Conservation (phyloP, 2,888 invertebrate genomes). For the Xylocampa areola region DNA sequence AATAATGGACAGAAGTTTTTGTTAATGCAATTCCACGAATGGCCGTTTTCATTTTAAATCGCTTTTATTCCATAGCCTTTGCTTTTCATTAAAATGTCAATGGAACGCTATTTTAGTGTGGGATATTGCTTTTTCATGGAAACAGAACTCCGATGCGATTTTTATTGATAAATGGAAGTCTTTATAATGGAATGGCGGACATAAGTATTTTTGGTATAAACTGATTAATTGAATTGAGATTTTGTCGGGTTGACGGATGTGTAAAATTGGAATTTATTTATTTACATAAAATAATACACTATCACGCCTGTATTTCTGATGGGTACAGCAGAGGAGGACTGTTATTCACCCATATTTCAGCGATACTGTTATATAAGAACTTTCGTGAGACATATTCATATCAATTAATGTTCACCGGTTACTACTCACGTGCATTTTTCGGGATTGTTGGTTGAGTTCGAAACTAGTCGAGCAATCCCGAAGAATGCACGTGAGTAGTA, state of each 20-base stretch:
- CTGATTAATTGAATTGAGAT: neutral
- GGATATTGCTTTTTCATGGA: slow-evolving; percentile 17
- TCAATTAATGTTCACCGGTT: too few relatives aligned
- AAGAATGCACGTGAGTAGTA: too few relatives aligned
- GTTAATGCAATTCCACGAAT: slow-evolving; percentile 21
- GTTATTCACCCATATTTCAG: too few relatives aligned
- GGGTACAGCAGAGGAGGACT: too few relatives aligned
- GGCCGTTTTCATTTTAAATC: slow-evolving; percentile 35
- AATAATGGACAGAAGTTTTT: slow-evolving; percentile 43
- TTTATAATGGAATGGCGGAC: slow-evolving; percentile 7
- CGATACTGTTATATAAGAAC: too few relatives aligned
- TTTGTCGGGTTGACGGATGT: neutral
- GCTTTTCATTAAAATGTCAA: slow-evolving; percentile 36
- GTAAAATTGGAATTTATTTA: too few relatives aligned
- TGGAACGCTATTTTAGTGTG: slow-evolving; percentile 24
- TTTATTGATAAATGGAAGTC: slow-evolving; percentile 21
- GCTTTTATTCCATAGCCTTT: slow-evolving; percentile 19
- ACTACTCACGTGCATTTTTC: too few relatives aligned
- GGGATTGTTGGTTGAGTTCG: too few relatives aligned
- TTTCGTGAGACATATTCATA: too few relatives aligned
- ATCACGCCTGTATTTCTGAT: too few relatives aligned
- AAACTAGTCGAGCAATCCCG: too few relatives aligned
- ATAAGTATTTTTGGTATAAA: neutral
- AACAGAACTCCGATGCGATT: slow-evolving; percentile 19
- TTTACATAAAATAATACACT: too few relatives aligned